Evolutionary conservation across 2,888 invertebrate species (phyloP).

Genomic region (Chalcosyrphus nemorum): DNA sequence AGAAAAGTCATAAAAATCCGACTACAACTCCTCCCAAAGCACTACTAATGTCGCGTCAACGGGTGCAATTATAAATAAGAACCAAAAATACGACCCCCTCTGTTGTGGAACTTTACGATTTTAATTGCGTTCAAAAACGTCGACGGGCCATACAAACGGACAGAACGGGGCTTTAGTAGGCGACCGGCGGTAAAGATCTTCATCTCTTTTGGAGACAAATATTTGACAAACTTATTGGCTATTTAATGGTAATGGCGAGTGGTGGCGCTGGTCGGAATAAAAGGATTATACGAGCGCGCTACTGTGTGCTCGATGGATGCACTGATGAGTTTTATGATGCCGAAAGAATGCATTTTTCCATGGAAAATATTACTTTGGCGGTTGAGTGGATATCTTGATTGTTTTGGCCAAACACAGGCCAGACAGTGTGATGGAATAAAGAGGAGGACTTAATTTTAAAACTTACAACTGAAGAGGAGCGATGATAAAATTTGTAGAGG

Average conservation of each 20-base stretch:
- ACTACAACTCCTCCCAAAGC: slow-evolving; percentile 8
- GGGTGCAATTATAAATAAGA: slow-evolving; percentile 48
- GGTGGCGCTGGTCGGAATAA: not conserved
- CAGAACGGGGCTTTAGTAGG: not conserved
- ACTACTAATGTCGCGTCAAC: slow-evolving; percentile 52
- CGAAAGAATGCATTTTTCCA: slow-evolving; percentile 60
- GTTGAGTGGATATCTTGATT: slow-evolving; percentile 58
- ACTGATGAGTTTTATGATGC: slow-evolving; percentile 37
- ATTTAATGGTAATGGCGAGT: slow-evolving; percentile 40
- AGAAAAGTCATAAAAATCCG: slow-evolving; percentile 60
- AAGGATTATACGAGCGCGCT: slow-evolving; percentile 5
- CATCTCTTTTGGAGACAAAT: slow-evolving; percentile 53
- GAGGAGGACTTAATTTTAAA: slow-evolving; percentile 49
- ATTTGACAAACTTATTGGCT: slow-evolving; percentile 69
- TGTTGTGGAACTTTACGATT: slow-evolving; percentile 34
- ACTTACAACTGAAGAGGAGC: slow-evolving; percentile 54
- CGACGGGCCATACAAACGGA: not conserved
- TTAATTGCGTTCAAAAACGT: slow-evolving; percentile 56
- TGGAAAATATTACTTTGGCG: slow-evolving; percentile 62
- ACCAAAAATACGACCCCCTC: slow-evolving; percentile 1
- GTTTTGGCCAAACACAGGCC: not conserved
- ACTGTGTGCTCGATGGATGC: slow-evolving; percentile 8
- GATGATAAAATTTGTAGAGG: slow-evolving; percentile 43
- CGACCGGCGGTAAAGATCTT: slow-evolving; percentile 28
- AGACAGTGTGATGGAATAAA: not conserved